These are phyloP conservation scores for Microplitis mediator DNA, from an alignment of 1,140 invertebrate genomes.

Conservation along the genomic window DNA sequence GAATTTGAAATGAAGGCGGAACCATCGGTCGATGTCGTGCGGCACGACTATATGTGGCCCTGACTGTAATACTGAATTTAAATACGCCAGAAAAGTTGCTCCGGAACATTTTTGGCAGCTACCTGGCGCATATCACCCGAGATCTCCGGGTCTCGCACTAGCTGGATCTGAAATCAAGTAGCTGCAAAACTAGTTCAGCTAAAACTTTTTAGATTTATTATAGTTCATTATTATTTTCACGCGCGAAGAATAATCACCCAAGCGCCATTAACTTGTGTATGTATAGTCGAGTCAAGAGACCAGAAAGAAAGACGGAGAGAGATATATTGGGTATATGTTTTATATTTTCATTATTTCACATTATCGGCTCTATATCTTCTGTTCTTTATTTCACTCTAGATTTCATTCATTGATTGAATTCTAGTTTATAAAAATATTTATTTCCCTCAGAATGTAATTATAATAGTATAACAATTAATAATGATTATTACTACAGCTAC, in stretches of 20 bases:
- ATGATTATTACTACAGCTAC: too few species aligned
- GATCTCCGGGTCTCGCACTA: constrained; percentile 11
- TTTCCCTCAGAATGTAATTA: too few species aligned
- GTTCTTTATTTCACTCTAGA: too few species aligned
- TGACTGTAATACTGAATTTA: constrained; percentile 35
- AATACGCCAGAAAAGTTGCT: constrained; percentile 53
- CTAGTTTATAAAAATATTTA: too few species aligned
- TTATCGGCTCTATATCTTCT: too few species aligned
- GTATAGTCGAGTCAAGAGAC: neutral
- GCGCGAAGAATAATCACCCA: constrained; percentile 48
- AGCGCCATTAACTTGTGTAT: neutral
- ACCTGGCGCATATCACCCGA: constrained; percentile 24
- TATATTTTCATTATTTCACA: too few species aligned
- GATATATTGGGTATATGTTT: too few species aligned
- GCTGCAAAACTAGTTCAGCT: constrained; percentile 51
- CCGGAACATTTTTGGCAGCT: constrained; percentile 51
- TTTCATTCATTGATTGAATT: too few species aligned
- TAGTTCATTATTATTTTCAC: constrained; percentile 61
- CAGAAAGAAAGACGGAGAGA: neutral
- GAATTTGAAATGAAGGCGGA: constrained; percentile 21
- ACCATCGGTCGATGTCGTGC: constrained; percentile 8
- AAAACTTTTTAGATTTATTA: constrained; percentile 58
- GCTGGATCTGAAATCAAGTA: constrained; percentile 48
- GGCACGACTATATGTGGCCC: constrained; percentile 38
- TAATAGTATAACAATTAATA: too few species aligned